Evolutionary conservation across 2,113 vertebrate genomes (phyloP).

Genomic region (Chelonoidis abingdonii): DNA sequence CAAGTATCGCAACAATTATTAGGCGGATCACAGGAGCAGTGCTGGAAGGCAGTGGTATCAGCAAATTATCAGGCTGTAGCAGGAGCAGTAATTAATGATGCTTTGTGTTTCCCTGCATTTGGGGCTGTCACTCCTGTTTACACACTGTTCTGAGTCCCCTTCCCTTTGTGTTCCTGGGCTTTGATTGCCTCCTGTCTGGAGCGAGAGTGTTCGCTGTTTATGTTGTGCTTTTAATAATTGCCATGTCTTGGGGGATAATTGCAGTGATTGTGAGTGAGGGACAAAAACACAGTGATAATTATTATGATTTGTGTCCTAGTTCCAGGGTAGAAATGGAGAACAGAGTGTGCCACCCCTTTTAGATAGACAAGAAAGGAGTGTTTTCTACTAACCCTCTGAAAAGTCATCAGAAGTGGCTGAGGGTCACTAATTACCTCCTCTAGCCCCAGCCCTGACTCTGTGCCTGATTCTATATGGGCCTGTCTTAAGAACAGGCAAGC

Average conservation of each 20-base stretch:
- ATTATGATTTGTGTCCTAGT: neutral
- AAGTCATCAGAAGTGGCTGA: fast-evolving
- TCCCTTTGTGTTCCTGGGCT: fast-evolving
- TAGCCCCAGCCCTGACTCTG: too few relatives aligned
- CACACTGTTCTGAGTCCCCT: neutral
- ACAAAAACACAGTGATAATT: neutral
- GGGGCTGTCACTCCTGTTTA: neutral
- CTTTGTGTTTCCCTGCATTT: neutral
- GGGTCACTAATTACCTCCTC: too few relatives aligned
- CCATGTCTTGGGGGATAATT: neutral
- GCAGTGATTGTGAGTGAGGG: neutral
- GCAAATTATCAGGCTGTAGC: slow-evolving; percentile 40
- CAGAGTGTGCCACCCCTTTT: neutral
- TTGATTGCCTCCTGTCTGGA: neutral
- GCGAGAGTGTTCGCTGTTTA: fast-evolving
- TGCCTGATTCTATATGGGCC: neutral
- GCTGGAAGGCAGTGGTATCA: neutral
- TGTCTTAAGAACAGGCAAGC: neutral
- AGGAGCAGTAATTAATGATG: slow-evolving; percentile 31
- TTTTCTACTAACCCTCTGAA: neutral
- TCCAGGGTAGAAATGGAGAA: neutral
- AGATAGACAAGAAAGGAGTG: neutral
- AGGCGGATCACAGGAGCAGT: slow-evolving; percentile 39
- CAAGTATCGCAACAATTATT: neutral
- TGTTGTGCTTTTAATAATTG: neutral